These are phyloP conservation scores for Alosa sapidissima DNA, from an alignment of 2,797 vertebrate species.

Conservation along the genomic window DNA sequence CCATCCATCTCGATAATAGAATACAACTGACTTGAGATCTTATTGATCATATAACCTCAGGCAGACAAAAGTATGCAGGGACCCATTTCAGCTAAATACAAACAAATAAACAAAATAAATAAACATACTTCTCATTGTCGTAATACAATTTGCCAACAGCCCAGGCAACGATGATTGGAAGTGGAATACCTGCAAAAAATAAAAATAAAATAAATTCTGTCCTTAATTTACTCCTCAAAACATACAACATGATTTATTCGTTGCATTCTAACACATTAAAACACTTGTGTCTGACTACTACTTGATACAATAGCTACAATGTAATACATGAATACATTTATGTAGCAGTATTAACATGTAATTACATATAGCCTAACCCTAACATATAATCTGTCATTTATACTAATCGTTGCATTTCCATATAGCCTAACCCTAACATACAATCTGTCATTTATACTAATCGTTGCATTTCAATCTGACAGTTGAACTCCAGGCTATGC, in stretches of 20 bases:
- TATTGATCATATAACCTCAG: background rate
- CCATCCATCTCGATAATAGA: constrained; percentile 21
- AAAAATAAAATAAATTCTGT: background rate
- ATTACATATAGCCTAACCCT: background rate
- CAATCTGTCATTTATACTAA: background rate
- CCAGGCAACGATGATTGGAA: constrained; percentile 95
- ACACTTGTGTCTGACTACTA: too few relatives aligned
- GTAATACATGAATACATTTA: background rate
- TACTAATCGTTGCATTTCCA: background rate
- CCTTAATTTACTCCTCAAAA: background rate
- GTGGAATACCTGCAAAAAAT: constrained; percentile 85
- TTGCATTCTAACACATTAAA: too few relatives aligned
- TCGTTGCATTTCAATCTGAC: background rate
- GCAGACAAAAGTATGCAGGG: background rate
- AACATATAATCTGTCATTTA: background rate
- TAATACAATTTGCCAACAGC: constrained; percentile 96
- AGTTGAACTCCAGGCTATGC: too few relatives aligned
- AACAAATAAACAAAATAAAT: constrained; percentile 2
- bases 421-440: background rate
- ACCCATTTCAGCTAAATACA: background rate
- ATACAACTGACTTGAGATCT: background rate
- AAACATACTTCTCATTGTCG: constrained; percentile 94
- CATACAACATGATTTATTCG: background rate
- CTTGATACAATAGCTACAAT: background rate
- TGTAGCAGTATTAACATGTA: background rate